Conservation (phyloP, 2,113 vertebrate species). For the Phodopus roborovskii region DNA sequence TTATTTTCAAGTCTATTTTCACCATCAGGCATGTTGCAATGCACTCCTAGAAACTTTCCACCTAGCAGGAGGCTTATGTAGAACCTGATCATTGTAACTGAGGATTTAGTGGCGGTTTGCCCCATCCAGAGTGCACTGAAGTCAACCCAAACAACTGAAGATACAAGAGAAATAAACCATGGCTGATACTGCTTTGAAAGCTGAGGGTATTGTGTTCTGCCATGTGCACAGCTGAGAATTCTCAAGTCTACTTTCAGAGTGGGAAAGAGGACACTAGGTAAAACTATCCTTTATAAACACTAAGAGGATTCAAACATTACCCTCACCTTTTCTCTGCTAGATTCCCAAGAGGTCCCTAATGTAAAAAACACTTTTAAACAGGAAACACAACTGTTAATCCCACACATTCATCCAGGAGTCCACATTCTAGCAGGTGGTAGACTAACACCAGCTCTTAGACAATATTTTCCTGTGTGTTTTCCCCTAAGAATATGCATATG, state of each 20-base stretch:
- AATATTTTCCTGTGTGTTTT: neutral
- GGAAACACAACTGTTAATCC: neutral
- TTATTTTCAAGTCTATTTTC: neutral
- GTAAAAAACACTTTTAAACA: neutral
- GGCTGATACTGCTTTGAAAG: neutral
- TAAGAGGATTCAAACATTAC: neutral
- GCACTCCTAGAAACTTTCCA: neutral
- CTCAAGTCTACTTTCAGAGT: neutral
- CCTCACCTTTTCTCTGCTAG: neutral
- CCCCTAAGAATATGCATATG: neutral
- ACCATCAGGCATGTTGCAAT: neutral
- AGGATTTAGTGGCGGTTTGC: neutral
- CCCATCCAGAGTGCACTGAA: neutral
- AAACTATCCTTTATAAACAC: neutral
- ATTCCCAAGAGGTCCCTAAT: neutral
- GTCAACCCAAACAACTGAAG: neutral
- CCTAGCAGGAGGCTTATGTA: neutral
- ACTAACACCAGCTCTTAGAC: neutral
- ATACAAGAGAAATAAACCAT: neutral
- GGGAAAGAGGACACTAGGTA: neutral
- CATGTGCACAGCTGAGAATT: neutral
- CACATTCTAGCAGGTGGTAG: neutral
- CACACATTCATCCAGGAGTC: neutral
- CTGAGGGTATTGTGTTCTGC: neutral
- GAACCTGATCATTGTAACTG: neutral